Evolutionary conservation across 35 echinoderm and acorn worm genomes (phyloP).

Genomic region (Lytechinus pictus): DNA sequence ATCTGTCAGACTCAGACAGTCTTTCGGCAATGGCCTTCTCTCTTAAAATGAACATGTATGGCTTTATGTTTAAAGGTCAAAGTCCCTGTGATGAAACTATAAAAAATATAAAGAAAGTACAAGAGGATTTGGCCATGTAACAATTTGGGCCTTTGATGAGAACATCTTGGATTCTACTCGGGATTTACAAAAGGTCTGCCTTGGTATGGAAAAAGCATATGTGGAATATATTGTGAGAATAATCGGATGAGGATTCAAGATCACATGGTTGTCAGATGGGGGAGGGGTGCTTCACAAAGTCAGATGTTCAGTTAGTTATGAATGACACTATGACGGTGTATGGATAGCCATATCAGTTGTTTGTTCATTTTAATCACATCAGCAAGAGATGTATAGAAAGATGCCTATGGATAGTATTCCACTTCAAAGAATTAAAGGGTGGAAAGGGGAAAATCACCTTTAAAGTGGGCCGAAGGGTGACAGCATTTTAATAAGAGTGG

Average conservation of each 20-base stretch:
- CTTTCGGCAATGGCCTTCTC: neutral
- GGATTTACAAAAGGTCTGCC: neutral
- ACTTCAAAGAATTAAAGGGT: too few relatives aligned
- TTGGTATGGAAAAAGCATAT: neutral
- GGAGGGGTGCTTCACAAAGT: too few relatives aligned
- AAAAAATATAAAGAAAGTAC: neutral
- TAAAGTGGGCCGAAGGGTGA: too few relatives aligned
- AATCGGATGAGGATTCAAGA: neutral
- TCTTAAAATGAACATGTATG: neutral
- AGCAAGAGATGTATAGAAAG: too few relatives aligned
- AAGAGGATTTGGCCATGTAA: constrained; percentile 11
- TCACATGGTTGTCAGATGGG: neutral
- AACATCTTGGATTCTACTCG: neutral
- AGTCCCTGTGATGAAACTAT: neutral
- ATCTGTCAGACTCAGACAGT: neutral
- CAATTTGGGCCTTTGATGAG: neutral
- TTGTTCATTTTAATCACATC: too few relatives aligned
- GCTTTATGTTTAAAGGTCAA: neutral
- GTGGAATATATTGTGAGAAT: neutral
- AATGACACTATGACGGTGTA: too few relatives aligned
- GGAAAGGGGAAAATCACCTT: too few relatives aligned
- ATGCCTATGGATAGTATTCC: too few relatives aligned
- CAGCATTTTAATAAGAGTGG: too few relatives aligned
- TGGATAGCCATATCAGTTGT: too few relatives aligned
- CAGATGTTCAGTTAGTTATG: too few relatives aligned